Evolutionary conservation across 2,797 vertebrate species (phyloP), one percentile per base, ranked within the genome.

Genomic region (Chiroxiphia lanceolata): DNA sequence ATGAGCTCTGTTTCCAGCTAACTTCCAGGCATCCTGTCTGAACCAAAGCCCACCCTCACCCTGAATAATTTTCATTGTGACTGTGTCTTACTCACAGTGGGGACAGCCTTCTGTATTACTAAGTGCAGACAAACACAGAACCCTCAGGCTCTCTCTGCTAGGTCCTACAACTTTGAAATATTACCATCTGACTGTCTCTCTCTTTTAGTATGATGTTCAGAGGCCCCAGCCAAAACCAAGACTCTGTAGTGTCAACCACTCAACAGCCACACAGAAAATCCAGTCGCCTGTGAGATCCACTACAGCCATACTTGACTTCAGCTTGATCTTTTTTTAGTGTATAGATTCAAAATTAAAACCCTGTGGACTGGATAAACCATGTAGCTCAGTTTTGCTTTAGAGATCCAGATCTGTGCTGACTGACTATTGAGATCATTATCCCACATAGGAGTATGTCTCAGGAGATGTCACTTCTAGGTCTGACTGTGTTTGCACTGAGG

Each of bases 391-490:
- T 40, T 45, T 42, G 12, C 15, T 44, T 63, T 18, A 53, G 38
- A 57, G 15, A 59, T 36, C 10, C 47, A 25, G 38, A 34, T 57
- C 15, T 84, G 69, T 54, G 34, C 47, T 92, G 67, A 16, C 16
- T 0, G 0, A 4, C 36, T 56, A 20, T 1, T 3, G 59, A 40
- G 17, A 3, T 53, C n/a, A 21, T 21, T 0, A 2, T 34, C 23
- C 26, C 2, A 1, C 5, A 15, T 3, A 47, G 56, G 23, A 69
- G 1, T 0, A 0, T 10, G 20, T 51, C 36, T 51, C 56, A 63
- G 48, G 27, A 57, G 42, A 22, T 26, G 25, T 4, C n/a, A 18
- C 17, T 40, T 36, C 11, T 13, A 63, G 17, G 7, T 71, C 36
- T 45, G 60, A 42, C 36, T 65, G 21, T 1, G 2, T 60, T 83